These are phyloP conservation scores for Cryptus viduatorius DNA, from an alignment of 2,888 invertebrate genomes.

Conservation along the genomic window DNA sequence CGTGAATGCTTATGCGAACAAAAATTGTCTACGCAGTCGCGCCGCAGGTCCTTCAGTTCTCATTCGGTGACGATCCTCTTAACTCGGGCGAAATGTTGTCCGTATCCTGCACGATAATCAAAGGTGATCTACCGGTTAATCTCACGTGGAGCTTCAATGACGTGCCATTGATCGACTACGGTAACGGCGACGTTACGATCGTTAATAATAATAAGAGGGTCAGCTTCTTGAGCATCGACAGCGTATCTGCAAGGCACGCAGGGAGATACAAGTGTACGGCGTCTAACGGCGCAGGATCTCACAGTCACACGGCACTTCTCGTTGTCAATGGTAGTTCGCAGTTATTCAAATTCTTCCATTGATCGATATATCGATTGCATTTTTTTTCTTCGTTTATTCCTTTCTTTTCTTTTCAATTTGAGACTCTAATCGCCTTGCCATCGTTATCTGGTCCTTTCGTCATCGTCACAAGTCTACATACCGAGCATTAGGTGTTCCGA, in stretches of 20 bases:
- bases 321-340: constrained; percentile 89
- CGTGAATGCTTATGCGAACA: not conserved
- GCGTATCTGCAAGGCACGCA: constrained; percentile 88
- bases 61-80: constrained; percentile 86
- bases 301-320: constrained; percentile 88
- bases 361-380: constrained; percentile 34
- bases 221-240: constrained; percentile 89
- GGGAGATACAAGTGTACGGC: constrained; percentile 91
- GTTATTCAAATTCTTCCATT: constrained; percentile 50
- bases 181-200: constrained; percentile 87
- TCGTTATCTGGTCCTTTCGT: constrained; percentile 27
- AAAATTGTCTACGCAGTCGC: constrained; percentile 84
- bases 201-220: constrained; percentile 89
- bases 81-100: constrained; percentile 87
- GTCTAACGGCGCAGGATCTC: constrained; percentile 88
- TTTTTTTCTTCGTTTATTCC: not conserved
- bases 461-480: constrained; percentile 4
- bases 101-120: constrained; percentile 87
- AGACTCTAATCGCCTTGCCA: constrained; percentile 38
- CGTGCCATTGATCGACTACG: constrained; percentile 83
- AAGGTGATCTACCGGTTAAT: constrained; percentile 88
- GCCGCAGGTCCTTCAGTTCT: constrained; percentile 87
- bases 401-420: constrained; percentile 12
- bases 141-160: constrained; percentile 92
- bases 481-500: not conserved